Conservation (phyloP, 23 tunicate species). For the Botrylloides violaceus region DNA sequence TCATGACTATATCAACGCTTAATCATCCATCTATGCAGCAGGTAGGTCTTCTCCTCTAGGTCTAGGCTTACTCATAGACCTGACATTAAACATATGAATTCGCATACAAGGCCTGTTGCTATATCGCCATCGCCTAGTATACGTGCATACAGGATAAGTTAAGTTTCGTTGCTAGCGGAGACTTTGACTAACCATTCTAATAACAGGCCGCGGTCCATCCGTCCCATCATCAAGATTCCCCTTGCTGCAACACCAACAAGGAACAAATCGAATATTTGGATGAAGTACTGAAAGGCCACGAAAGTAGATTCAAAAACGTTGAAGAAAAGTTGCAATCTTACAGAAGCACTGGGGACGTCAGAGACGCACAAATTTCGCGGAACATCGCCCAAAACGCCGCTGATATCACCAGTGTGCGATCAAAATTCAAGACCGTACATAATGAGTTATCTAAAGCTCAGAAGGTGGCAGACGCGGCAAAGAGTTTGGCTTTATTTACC, state of each 20-base stretch:
- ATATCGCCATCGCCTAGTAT: too few relatives aligned
- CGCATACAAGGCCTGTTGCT: too few relatives aligned
- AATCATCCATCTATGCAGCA: background rate
- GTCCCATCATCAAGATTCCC: background rate
- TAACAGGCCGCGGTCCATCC: too few relatives aligned
- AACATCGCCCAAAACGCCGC: background rate
- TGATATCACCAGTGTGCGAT: background rate
- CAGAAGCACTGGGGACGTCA: background rate
- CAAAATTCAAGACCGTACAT: background rate
- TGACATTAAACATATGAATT: too few relatives aligned
- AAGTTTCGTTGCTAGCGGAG: too few relatives aligned
- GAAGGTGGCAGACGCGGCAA: background rate
- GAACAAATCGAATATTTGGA: constrained; percentile 5
- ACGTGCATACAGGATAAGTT: too few relatives aligned
- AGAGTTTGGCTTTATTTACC: constrained; percentile 1
- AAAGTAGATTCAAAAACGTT: background rate
- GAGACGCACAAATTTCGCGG: background rate
- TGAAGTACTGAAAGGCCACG: constrained; percentile 5
- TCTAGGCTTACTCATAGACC: too few relatives aligned
- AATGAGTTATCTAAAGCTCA: background rate
- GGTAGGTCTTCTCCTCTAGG: background rate
- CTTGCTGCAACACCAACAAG: constrained; percentile 4
- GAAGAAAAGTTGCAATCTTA: background rate
- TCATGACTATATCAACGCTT: background rate
- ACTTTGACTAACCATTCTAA: too few relatives aligned